Conservation (phyloP, 2,113 vertebrate species). For the Eidolon helvum region DNA sequence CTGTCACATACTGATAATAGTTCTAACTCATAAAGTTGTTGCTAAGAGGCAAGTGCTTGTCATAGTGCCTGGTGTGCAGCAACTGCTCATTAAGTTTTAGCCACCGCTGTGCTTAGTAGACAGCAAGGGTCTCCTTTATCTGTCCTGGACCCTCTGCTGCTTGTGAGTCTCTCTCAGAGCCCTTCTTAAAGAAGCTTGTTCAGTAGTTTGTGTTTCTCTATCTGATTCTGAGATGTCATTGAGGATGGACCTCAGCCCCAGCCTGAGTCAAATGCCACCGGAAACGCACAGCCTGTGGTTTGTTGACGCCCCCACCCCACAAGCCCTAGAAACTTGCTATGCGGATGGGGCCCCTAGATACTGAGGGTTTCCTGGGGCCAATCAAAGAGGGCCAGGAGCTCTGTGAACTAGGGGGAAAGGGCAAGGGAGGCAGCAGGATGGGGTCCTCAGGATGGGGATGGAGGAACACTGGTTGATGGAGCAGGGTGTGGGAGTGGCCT, state of each 20-base stretch:
- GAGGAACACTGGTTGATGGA: background rate
- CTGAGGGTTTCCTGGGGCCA: background rate
- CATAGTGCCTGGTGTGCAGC: rapidly evolving
- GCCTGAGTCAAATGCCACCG: conserved; percentile 35
- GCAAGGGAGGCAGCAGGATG: rapidly evolving
- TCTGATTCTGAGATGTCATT: background rate
- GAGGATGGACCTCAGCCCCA: background rate
- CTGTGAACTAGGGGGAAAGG: background rate
- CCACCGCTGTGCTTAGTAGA: rapidly evolving
- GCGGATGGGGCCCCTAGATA: background rate
- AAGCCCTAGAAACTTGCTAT: background rate
- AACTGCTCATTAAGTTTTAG: rapidly evolving
- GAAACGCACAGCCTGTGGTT: conserved; percentile 33
- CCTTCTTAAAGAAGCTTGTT: background rate
- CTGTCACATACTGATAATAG: background rate
- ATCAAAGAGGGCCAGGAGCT: rapidly evolving
- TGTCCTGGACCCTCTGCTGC: background rate
- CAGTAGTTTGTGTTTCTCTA: background rate
- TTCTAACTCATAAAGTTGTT: background rate
- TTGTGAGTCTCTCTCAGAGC: rapidly evolving
- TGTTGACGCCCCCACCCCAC: background rate
- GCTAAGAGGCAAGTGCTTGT: background rate
- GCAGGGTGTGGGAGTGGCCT: background rate
- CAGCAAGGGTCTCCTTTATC: background rate
- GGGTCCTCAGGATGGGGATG: background rate